phyloP scores from a whole-genome alignment of 2,888 invertebrate species.

The Netelia melanura region DNA sequence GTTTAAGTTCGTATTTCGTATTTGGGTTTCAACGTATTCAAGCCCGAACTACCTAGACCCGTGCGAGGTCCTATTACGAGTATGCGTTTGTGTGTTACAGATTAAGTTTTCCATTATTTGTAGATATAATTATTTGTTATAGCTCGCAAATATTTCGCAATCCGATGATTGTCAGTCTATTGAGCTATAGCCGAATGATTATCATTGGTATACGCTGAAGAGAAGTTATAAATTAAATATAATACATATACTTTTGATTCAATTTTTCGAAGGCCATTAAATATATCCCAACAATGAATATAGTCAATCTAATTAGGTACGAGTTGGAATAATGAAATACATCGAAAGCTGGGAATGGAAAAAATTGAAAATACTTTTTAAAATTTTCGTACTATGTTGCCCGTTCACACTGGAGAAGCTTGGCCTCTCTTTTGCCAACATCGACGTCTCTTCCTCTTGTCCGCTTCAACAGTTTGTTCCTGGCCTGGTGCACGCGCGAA shows the following conservation, averaged over 20 bases:
- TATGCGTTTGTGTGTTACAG: too few species aligned
- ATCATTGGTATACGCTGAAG: constrained; percentile 8
- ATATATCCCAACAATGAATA: neutral
- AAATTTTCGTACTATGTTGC: neutral
- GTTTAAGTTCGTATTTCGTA: too few species aligned
- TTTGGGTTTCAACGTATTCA: too few species aligned
- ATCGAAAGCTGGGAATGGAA: constrained; percentile 7
- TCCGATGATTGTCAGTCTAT: neutral
- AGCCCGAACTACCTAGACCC: too few species aligned
- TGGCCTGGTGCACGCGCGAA: constrained; percentile 77
- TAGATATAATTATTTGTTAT: neutral
- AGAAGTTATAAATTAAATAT: neutral
- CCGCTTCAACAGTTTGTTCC: constrained; percentile 2
- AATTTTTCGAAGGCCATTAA: neutral
- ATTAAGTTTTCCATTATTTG: neutral
- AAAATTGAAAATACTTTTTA: neutral
- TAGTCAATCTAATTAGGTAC: constrained; percentile 1
- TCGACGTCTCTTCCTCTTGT: constrained; percentile 16
- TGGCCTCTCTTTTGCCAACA: constrained; percentile 44
- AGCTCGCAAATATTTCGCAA: neutral
- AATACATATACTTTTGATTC: neutral
- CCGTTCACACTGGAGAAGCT: constrained; percentile 31
- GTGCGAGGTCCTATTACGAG: too few species aligned
- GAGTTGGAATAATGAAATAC: constrained; percentile 9
- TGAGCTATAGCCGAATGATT: neutral